These are phyloP conservation scores for Phrynosoma platyrhinos DNA, from an alignment of 2,113 vertebrate genomes.

Conservation along the genomic window DNA sequence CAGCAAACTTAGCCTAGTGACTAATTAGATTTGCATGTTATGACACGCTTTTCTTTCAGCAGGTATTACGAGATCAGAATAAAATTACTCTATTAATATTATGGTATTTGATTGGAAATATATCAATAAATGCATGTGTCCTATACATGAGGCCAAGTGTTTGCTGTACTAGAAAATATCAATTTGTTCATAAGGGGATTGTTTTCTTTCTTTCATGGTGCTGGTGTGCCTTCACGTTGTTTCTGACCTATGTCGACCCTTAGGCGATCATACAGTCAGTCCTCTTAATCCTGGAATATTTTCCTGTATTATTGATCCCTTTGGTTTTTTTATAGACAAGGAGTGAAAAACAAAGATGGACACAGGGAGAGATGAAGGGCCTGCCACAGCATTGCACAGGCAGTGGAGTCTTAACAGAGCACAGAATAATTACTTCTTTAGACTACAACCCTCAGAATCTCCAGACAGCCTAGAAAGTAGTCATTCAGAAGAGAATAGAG, in stretches of 20 bases:
- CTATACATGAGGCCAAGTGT: rapidly evolving
- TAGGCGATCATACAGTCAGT: too few relatives aligned
- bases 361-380: neutral
- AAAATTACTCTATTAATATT: neutral
- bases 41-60: neutral
- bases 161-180: neutral
- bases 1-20: neutral
- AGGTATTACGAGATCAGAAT: neutral
- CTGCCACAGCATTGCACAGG: neutral
- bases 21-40: neutral
- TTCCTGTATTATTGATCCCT: neutral
- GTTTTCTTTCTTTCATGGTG: too few relatives aligned
- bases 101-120: neutral
- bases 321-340: neutral
- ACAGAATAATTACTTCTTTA: too few relatives aligned
- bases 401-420: neutral
- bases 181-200: neutral
- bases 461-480: too few relatives aligned
- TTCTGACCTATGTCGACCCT: too few relatives aligned
- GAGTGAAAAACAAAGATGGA: neutral
- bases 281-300: neutral
- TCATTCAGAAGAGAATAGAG: too few relatives aligned
- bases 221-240: too few relatives aligned
- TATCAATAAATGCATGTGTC: neutral
- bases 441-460: too few relatives aligned